Evolutionary conservation across 2,888 invertebrate genomes (phyloP), one percentile per base, ranked within the genome.

Genomic region (Microctonus brassicae): DNA sequence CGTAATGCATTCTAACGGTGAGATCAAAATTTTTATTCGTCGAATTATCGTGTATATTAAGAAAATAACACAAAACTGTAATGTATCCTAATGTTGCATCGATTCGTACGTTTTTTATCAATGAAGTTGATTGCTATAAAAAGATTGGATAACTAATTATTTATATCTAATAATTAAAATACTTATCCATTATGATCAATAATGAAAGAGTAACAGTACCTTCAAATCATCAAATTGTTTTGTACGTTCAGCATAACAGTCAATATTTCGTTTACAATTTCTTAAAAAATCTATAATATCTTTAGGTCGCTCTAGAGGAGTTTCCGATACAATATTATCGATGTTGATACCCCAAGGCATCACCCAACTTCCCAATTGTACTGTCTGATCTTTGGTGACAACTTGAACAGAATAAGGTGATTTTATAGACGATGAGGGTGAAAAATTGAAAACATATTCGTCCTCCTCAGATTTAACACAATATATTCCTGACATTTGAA

Each of bases 311-410:
- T 75, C 26, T 0, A 83, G 29, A 1, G 80, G 73, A 52, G 67
- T 76, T 57, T 81, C 70, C 0, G 42, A 5, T 1, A 76, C 36
- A 69, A 83, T 67, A 0, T 72, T 7, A 1, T 77, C 39, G 29
- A 82, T 74, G 17, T 80, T 70, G 11, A 81, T 57, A 1, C 77
- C 76, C 69, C 77, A 70, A 1, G 83, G 83, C 80, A 84, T 76
- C 13, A 77, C 29, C 80, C 79, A 83, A 36, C 77, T 78, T 24
- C 82, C 82, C 39, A 84, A 34, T 6, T n/a, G 29, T 5, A 24
- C 63, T 68, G 69, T 70, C 1, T n/a, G 42, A 4, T 77, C 10
- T 0, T 71, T 22, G 10, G 66, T 69, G 0, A 77, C 63, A 36
- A 83, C 70, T 76, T 83, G 79, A 20, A 82, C 17, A 0, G 72